phyloP scores from a whole-genome alignment of 2,797 vertebrate genomes.

The Pelodytes ibericus region DNA sequence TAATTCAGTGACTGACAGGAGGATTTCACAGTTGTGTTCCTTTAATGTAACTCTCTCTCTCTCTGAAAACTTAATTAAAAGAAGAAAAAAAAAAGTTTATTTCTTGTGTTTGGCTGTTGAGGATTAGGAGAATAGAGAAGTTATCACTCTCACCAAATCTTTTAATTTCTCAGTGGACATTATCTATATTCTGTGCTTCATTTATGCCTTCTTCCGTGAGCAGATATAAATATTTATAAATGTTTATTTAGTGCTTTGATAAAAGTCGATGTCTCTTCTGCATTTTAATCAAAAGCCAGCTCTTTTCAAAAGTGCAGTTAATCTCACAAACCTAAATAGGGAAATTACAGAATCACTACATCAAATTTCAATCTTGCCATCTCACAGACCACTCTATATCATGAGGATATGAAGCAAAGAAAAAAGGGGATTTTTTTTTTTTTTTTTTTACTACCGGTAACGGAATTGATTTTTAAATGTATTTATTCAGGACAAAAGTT shows the following conservation, averaged over 20 bases:
- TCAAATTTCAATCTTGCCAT: slow-evolving; percentile 54
- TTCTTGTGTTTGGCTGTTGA: slow-evolving; percentile 20
- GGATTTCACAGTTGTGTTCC: too few relatives aligned
- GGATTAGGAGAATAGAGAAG: slow-evolving; percentile 66
- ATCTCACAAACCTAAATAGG: slow-evolving; percentile 57
- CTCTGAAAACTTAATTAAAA: too few relatives aligned
- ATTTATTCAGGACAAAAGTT: slow-evolving; percentile 39
- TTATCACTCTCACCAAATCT: slow-evolving; percentile 66
- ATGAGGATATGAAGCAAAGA: slow-evolving; percentile 38
- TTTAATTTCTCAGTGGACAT: slow-evolving; percentile 69
- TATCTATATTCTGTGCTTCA: slow-evolving; percentile 68
- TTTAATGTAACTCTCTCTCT: too few relatives aligned
- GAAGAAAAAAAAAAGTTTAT: slow-evolving; percentile 37
- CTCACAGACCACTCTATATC: slow-evolving; percentile 39
- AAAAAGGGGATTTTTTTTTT: not conserved
- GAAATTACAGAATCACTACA: slow-evolving; percentile 48
- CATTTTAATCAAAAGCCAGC: slow-evolving; percentile 61
- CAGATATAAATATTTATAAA: slow-evolving; percentile 69
- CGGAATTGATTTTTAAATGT: slow-evolving; percentile 34
- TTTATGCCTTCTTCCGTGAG: slow-evolving; percentile 62
- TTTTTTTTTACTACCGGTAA: slow-evolving; percentile 15
- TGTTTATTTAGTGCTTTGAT: slow-evolving; percentile 71
- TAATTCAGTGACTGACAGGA: too few relatives aligned
- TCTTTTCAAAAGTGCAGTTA: slow-evolving; percentile 56
- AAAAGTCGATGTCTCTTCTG: slow-evolving; percentile 65